phyloP scores from a whole-genome alignment of 2,797 vertebrate genomes.

The Coregonus suidteri region DNA sequence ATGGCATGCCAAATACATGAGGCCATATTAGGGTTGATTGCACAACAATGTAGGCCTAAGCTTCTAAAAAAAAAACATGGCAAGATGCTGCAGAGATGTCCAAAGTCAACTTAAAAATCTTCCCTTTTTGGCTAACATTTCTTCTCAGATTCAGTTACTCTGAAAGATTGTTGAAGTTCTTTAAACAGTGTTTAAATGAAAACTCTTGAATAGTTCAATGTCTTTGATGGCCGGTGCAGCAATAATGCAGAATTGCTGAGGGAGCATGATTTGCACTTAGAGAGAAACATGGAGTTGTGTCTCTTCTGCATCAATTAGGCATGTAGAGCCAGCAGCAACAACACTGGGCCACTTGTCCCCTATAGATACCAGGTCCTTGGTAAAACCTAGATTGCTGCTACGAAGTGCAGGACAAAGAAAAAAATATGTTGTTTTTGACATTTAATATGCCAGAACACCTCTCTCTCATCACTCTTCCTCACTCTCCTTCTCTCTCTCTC shows the following conservation, averaged over 20 bases:
- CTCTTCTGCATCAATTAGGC: constrained; percentile 15
- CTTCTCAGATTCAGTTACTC: no score
- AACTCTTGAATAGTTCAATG: no score
- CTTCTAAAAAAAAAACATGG: no score
- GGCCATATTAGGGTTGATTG: neutral
- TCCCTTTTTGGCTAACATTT: no score
- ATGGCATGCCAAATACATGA: neutral
- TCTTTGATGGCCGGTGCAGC: neutral
- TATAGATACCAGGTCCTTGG: constrained; percentile 7
- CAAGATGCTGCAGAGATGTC: no score
- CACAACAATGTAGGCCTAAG: no score
- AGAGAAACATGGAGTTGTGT: neutral
- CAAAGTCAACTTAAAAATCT: no score
- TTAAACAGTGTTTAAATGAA: no score
- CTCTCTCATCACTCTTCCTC: neutral
- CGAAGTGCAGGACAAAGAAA: neutral
- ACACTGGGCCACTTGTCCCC: constrained; percentile 2
- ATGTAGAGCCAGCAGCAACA: neutral
- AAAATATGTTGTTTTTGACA: neutral
- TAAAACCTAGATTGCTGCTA: neutral
- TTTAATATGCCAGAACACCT: neutral
- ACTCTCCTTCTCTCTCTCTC: neutral
- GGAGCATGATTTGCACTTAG: constrained; percentile 6
- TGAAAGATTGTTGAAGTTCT: no score
- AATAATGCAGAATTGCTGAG: constrained; percentile 8